Conservation (phyloP, 2,888 invertebrate genomes). For the Pediacus dermestoides region DNA sequence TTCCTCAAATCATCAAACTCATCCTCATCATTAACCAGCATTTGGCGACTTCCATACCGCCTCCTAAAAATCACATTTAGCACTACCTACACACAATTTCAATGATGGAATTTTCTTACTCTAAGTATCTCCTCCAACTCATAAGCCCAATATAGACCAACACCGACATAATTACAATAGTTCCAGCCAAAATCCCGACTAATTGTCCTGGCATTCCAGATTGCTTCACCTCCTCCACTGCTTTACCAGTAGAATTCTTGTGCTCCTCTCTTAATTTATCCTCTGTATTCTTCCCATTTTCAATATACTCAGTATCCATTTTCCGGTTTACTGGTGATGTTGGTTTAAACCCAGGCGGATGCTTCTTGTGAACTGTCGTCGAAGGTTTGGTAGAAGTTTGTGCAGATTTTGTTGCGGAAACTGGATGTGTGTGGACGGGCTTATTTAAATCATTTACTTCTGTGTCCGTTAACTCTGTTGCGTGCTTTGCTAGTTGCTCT, state of each 20-base stretch:
- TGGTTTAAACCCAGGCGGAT: neutral
- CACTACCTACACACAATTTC: neutral
- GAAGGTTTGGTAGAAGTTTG: too few relatives aligned
- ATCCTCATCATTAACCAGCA: constrained; percentile 52
- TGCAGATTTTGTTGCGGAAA: too few relatives aligned
- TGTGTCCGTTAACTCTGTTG: neutral
- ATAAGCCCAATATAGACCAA: constrained; percentile 47
- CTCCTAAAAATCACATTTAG: constrained; percentile 39
- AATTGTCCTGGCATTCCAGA: constrained; percentile 27
- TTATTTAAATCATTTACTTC: neutral
- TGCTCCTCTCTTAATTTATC: neutral
- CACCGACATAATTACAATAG: constrained; percentile 43
- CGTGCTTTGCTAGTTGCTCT: neutral
- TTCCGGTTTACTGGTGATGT: neutral
- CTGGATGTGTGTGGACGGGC: neutral
- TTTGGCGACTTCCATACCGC: constrained; percentile 48
- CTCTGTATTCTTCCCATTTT: too few relatives aligned
- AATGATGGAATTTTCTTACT: constrained; percentile 41
- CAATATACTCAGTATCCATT: constrained; percentile 1
- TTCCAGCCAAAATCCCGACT: constrained; percentile 32
- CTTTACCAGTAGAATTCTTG: neutral
- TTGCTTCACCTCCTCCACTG: constrained; percentile 1
- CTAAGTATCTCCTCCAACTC: constrained; percentile 48
- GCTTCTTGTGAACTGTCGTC: too few relatives aligned
- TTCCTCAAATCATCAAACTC: constrained; percentile 48